Evolutionary conservation across 2,888 invertebrate species (phyloP), one percentile per base, ranked within the genome.

Genomic region (Machimus rusticus): DNA sequence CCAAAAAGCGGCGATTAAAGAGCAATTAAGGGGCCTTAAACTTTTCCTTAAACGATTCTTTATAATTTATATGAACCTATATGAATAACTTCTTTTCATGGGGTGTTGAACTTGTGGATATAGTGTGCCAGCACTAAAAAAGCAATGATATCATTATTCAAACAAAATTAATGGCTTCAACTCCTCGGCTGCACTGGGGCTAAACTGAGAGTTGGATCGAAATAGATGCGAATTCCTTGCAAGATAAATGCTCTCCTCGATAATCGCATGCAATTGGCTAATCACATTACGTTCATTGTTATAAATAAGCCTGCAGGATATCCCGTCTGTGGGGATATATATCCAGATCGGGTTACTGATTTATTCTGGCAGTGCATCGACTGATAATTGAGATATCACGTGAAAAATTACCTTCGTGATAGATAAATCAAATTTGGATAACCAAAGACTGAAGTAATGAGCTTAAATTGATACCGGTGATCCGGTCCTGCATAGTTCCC

Each of bases 401-500:
- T 90, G 90, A 90, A 90, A 90, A 90, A 90, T 90, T 88, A 89
- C 89, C 89, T 88, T 90, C 90, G 90, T 90, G 89, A 89, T 89
- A 88, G 89, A 90, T 89, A 89, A 90, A 90, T 90, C 90, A 90
- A 89, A 89, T 86, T 86, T 79, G 39, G 86, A 86, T 86, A 86
- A 86, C 86, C 77, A 78, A 78, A 86, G 77, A 78, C 37, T 86
- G 78, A 86, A 77, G 78, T 78, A 86, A 86, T 86, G 86, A 86
- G 77, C 78, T 78, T 86, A 86, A 86, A 86, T 86, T 86, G 78
- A 86, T 86, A 77, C 78, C 31, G 78, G 85, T 82, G 57, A 82
- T 57, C 74, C 74, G 85, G 74, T 55, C 46, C 37, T 19, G 74
- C 19, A 74, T 74, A 82, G 82, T 57, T 82, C 23, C 5, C 66